Percentiles rank a stretch among this genome's conserved stretches.
Conservation (phyloP, 2,113 vertebrate species). For the Brachyhypopomus occidentalis region DNA sequence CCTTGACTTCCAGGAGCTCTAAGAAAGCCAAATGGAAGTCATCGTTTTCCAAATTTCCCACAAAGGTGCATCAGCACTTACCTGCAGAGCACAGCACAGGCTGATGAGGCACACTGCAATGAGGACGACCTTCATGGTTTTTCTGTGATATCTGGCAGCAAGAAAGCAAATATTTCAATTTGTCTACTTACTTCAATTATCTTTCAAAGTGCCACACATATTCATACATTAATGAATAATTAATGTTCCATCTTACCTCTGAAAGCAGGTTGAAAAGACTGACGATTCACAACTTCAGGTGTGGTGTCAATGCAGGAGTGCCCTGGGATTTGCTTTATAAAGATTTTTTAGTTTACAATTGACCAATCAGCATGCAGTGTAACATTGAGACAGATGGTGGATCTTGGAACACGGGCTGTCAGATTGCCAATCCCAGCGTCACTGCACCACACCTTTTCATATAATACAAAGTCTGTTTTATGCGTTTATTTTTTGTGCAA, state of each 20-base stretch:
- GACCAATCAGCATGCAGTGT: constrained; percentile 46
- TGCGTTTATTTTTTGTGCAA: too few relatives aligned
- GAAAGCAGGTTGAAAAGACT: background rate
- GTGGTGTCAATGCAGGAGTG: background rate
- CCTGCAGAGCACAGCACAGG: constrained; percentile 20
- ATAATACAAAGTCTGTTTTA: too few relatives aligned
- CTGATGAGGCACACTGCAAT: constrained; percentile 46
- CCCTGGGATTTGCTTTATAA: constrained; percentile 31
- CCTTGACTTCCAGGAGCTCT: too few relatives aligned
- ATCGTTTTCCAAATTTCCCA: background rate
- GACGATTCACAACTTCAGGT: background rate
- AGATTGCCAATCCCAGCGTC: background rate
- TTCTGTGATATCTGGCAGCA: background rate
- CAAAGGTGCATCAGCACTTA: background rate
- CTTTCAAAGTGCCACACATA: background rate
- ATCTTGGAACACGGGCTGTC: background rate
- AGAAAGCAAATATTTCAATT: background rate
- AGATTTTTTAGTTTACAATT: background rate
- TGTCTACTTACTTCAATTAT: background rate
- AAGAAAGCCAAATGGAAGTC: too few relatives aligned
- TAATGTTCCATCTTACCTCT: constrained; percentile 20
- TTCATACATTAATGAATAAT: too few relatives aligned
- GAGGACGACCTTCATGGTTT: constrained; percentile 41
- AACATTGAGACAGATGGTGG: background rate
- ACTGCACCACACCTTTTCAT: background rate